A percentile compares a stretch with the other conserved stretches of the same genome.
Evolutionary conservation across 2,888 invertebrate genomes (phyloP).

Genomic region (Teinopalpus imperialis): DNA sequence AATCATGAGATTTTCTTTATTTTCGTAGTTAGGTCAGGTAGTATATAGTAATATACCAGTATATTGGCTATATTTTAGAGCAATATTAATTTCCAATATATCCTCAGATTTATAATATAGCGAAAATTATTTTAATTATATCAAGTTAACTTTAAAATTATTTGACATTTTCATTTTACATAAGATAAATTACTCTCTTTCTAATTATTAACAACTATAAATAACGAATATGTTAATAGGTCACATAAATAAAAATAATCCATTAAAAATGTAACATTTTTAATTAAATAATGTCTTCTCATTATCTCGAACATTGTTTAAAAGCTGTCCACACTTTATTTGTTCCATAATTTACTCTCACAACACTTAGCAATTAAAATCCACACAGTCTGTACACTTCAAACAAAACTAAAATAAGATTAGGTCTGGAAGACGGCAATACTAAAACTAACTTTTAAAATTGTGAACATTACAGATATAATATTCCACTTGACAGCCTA

Average conservation of each 20-base stretch:
- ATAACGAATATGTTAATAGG: too few species aligned
- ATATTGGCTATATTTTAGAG: too few species aligned
- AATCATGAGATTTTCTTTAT: too few species aligned
- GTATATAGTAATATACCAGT: too few species aligned
- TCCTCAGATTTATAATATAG: too few species aligned
- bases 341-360: conserved; percentile 78
- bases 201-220: too few species aligned
- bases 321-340: conserved; percentile 67
- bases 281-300: conserved; percentile 74
- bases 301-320: conserved; percentile 64
- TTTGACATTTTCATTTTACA: too few species aligned
- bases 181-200: too few species aligned
- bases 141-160: too few species aligned
- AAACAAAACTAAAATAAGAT: conserved; percentile 52
- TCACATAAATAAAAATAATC: conserved; percentile 24
- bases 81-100: too few species aligned
- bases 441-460: conserved; percentile 9
- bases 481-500: conserved; percentile 34
- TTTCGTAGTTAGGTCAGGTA: too few species aligned
- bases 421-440: conserved; percentile 34
- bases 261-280: conserved; percentile 68
- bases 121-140: too few species aligned
- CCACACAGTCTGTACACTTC: conserved; percentile 59
- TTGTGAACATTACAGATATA: conserved; percentile 20
- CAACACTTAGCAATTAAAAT: conserved; percentile 64